Evolutionary conservation across 2,113 vertebrate species (phyloP), one percentile per base, ranked within the genome.

Genomic region (Poeciliopsis occidentalis): DNA sequence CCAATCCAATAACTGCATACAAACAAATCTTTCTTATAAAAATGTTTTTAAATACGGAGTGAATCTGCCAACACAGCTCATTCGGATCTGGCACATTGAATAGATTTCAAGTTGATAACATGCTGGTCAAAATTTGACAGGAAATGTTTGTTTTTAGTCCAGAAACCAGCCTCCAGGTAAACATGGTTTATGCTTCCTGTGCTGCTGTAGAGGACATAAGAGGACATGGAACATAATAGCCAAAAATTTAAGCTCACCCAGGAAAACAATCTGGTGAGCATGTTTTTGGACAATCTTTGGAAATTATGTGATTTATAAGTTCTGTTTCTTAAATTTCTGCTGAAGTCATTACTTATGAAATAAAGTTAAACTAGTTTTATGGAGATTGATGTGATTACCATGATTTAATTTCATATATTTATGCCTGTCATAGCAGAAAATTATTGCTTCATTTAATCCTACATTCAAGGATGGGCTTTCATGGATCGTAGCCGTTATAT

Each of bases 81-180:
- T 87, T 77, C 81, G 6, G 62, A 85, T 67, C 57, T 70, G 78
- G 54, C 61, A 69, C 66, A 71, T 64, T 85, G 69, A 86, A 82
- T 67, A 60, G 34, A 87, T 76, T 87, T 80, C 82, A 88, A 92
- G 81, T 82, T 91, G 76, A 88, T 66, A 54, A 51, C 63, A 61
- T 26, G 44, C 60, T 60, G 41, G 47, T 60, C 29, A 82, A 75
- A 57, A 68, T 44, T 66, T 70, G 71, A n/a, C 47, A 27, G 37
- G 39, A 31, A 37, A 73, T 65, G 12, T 74, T 47, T 54, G 30
- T 73, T 67, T 70, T 64, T 76, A 30, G 70, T 44, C 32, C 32
- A 37, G 31, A 32, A 4, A 19, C 11, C 26, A 54, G 1, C n/a
- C n/a, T 22, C 15, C 30, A 24, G 2, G 12, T 69, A 26, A 51